Evolutionary conservation across 35 echinoderm and acorn worm species (phyloP), one percentile per base, ranked within the genome.

Genomic region (Chiridota heheva): DNA sequence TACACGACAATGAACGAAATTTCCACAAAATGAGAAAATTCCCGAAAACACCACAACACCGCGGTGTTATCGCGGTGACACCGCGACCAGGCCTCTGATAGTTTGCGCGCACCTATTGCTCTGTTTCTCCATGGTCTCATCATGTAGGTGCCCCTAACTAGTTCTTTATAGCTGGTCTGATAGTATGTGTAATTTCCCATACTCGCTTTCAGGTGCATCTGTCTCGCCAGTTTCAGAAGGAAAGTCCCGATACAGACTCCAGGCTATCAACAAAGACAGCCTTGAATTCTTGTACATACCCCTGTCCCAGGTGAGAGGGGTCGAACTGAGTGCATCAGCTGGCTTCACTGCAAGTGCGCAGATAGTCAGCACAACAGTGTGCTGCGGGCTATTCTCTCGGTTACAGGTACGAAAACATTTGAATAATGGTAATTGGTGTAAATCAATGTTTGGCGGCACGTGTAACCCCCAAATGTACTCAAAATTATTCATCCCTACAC

Each of bases 221-320:
- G 85, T 87, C 15, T 0, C 63, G 17, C 16, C 42, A 1, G 60
- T 57, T 15, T 24, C 33, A 58, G 30, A 51, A 44, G 59, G 64
- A 17, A 81, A 55, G 2, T 20, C 61, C 7, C 65, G 45, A 34
- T 87, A 87, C 56, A 10, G 49, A 4, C 36, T 87, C 43, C 66
- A 47, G 61, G 85, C 73, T 10, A 56, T 80, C 2, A 77, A 77
- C 43, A 68, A 61, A 67, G 85, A 87, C 27, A 87, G 64, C 20
- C 36, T 87, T 36, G 73, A 87, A 34, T 87, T 53, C 48, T 7
- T 68, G 85, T 80, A 75, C 61, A 80, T 87, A 7, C 85, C 85
- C 24, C 72, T 87, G 5, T 33, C 28, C 29, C 55, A 70, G 24
- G 37, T 87, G 3, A 28, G 76, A 36, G 76, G 85, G 13, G 72